Conservation (phyloP, 2,113 vertebrate genomes). For the Monopterus albus region DNA sequence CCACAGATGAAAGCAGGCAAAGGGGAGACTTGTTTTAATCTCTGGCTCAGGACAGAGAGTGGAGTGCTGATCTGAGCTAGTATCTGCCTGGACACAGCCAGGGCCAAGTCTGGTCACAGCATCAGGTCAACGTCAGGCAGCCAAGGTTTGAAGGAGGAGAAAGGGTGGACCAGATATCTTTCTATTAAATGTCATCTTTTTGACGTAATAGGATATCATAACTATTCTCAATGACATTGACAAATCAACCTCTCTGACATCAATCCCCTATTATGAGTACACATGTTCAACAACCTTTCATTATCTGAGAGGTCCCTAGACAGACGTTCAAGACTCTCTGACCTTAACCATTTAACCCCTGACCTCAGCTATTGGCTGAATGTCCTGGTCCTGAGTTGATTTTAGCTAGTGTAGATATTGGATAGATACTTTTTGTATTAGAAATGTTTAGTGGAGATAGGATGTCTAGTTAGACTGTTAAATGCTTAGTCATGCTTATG, state of each 20-base stretch:
- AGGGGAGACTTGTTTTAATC: constrained; percentile 79
- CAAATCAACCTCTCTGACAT: constrained; percentile 47
- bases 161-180: constrained; percentile 1
- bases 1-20: constrained; percentile 82
- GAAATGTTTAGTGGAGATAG: too few relatives aligned
- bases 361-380: constrained; percentile 71
- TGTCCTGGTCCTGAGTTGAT: constrained; percentile 19
- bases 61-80: constrained; percentile 65
- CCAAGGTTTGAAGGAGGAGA: constrained; percentile 19
- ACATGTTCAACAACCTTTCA: constrained; percentile 69
- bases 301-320: constrained; percentile 63
- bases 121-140: constrained; percentile 38
- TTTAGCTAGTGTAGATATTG: constrained; percentile 20
- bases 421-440: too few relatives aligned
- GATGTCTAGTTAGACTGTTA: too few relatives aligned
- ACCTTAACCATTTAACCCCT: constrained; percentile 86
- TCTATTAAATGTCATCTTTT: too few relatives aligned
- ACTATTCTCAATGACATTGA: too few relatives aligned
- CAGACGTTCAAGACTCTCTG: constrained; percentile 73
- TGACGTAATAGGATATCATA: too few relatives aligned
- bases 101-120: constrained; percentile 49
- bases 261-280: constrained; percentile 42
- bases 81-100: constrained; percentile 71
- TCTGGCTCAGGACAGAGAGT: constrained; percentile 56
- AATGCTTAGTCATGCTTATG: too few relatives aligned